Evolutionary conservation across 92 coral and sea anemone species (phyloP), one percentile per base, ranked within the genome.

Genomic region (Palythoa grandiflora): DNA sequence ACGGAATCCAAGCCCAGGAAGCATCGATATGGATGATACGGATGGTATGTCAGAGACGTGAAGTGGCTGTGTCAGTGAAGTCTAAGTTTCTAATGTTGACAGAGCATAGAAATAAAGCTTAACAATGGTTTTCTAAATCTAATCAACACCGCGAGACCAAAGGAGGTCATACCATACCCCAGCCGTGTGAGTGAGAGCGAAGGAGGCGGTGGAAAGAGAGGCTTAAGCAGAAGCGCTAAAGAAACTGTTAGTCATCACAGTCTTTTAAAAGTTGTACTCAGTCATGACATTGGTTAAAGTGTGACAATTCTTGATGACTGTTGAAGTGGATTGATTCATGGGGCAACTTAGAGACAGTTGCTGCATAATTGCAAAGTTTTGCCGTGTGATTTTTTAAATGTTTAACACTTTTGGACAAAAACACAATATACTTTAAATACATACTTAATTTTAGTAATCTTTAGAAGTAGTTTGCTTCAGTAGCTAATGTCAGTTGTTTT

Each of bases 1-100:
- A 16, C 68, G 96, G 6, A 95, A 93, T 84, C 94, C 98, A 40
- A 95, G 98, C 57, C 98, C 98, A 1, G 94, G 94, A 16, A 89
- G 96, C 85, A 90, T 92, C 2, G 90, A 87, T 71, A 91, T 91
- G 85, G 98, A 95, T 55, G 98, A 95, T 20, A 94, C 94, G 7
- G 78, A 74, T 37, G 80, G 78, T 14, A 84, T 71, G 78, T 71
- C 88, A 16, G 79, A 73, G 55, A 84, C 65, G 80, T 71, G 68
- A 84, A 37, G 44, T 16, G 40, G 38, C 38, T 47, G 16, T 81
- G 6, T 8, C 38, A 10, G 38, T 20, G 51, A 38, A 50, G 47
- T 9, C 86, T 19, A 14, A 21, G 48, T 63, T 50, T 63, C 86
- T 44, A 50, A 51, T 28, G 75, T 12, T 12, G 55, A 47, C 59